Conservation (phyloP, 2,113 vertebrate species). For the Rallus limicola region DNA sequence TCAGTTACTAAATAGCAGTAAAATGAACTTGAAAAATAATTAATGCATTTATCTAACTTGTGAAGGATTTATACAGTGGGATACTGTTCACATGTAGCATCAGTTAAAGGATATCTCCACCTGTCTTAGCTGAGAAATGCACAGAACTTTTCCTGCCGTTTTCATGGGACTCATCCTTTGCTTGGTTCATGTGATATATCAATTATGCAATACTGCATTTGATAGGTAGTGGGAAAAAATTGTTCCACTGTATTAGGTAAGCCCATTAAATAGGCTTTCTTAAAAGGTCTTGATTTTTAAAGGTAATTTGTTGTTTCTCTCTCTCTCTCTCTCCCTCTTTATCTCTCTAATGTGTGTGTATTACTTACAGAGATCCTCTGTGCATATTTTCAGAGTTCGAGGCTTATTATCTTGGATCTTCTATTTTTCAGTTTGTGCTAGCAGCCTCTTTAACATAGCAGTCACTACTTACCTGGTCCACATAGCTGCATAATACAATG, state of each 20-base stretch:
- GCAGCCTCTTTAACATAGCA: neutral
- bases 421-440: neutral
- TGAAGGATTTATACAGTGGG: neutral
- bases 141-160: neutral
- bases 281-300: neutral
- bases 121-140: neutral
- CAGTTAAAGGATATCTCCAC: neutral
- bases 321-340: rapidly evolving
- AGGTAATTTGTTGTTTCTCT: neutral
- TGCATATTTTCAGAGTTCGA: neutral
- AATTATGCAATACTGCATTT: neutral
- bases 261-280: neutral
- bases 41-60: neutral
- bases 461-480: neutral
- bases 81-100: neutral
- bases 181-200: neutral
- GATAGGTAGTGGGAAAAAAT: neutral
- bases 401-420: neutral
- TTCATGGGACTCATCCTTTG: neutral
- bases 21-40: neutral
- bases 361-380: neutral
- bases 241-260: neutral
- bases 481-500: neutral
- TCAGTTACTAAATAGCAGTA: neutral
- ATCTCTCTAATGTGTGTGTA: no score